phyloP scores from a whole-genome alignment of 2,797 vertebrate genomes.

The Catamblyrhynchus diadema region DNA sequence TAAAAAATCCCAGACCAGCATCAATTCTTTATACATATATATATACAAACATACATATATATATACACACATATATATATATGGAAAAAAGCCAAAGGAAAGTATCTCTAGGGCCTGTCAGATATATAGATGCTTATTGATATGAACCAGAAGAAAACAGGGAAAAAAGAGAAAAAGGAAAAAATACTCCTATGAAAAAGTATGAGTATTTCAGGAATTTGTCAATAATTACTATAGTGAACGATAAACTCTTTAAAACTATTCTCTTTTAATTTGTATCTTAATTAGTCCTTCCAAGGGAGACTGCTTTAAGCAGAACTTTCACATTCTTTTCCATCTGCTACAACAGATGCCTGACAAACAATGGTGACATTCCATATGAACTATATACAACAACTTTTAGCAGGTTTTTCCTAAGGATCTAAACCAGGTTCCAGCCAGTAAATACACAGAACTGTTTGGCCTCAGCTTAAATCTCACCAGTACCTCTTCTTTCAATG shows the following conservation, averaged over 20 bases:
- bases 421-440: neutral
- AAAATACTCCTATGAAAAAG: neutral
- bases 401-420: neutral
- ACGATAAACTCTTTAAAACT: neutral
- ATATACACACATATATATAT: neutral
- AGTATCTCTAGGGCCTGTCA: neutral
- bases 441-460: neutral
- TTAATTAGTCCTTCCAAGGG: neutral
- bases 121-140: neutral
- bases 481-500: neutral
- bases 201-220: neutral
- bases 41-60: neutral
- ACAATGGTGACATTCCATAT: neutral
- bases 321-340: neutral
- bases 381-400: neutral
- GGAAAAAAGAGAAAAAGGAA: neutral
- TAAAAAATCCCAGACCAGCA: conserved; percentile 9
- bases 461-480: neutral
- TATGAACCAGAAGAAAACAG: neutral
- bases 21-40: neutral
- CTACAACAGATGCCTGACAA: neutral
- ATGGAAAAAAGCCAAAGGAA: neutral
- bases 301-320: neutral
- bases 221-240: neutral
- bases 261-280: neutral